Percentiles rank a stretch among this genome's conserved stretches.
phyloP scores from a whole-genome alignment of 2,888 invertebrate species.

The Hypselothyrea guttata region DNA sequence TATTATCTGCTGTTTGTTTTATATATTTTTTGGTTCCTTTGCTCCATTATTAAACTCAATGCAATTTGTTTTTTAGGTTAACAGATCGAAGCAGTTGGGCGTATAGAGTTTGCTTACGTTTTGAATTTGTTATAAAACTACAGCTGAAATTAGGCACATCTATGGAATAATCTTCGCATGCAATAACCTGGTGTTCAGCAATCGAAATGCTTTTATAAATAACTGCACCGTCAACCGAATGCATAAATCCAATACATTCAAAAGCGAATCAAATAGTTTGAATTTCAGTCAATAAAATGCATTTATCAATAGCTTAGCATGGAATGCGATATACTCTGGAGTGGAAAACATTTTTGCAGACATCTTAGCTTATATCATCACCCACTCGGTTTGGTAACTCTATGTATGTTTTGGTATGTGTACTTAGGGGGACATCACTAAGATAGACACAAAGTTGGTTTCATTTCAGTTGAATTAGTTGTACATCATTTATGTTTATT shows the following conservation, averaged over 20 bases:
- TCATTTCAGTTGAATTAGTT: conserved; percentile 43
- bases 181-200: neutral
- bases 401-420: conserved; percentile 1
- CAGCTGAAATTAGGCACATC: conserved; percentile 34
- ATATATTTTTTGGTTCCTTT: conserved; percentile 28
- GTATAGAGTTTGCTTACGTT: conserved; percentile 2
- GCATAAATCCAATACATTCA: conserved; percentile 5
- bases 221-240: neutral
- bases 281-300: conserved; percentile 41
- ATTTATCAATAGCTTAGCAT: conserved; percentile 5
- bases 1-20: conserved; percentile 11
- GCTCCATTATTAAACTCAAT: conserved; percentile 31
- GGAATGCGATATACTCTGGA: too few species aligned
- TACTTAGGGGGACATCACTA: conserved; percentile 13
- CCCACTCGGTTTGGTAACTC: conserved; percentile 15
- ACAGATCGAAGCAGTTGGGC: conserved; percentile 53
- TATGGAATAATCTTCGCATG: conserved; percentile 22
- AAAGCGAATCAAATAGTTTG: conserved; percentile 24
- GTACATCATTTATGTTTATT: conserved; percentile 47
- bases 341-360: neutral
- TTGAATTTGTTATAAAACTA: neutral
- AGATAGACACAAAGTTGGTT: conserved; percentile 64
- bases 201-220: neutral
- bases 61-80: conserved; percentile 27
- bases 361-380: conserved; percentile 5